A percentile compares a stretch with the other conserved stretches of the same genome.
phyloP scores from a whole-genome alignment of 2,797 vertebrate species.

The Nothura maculosa region DNA sequence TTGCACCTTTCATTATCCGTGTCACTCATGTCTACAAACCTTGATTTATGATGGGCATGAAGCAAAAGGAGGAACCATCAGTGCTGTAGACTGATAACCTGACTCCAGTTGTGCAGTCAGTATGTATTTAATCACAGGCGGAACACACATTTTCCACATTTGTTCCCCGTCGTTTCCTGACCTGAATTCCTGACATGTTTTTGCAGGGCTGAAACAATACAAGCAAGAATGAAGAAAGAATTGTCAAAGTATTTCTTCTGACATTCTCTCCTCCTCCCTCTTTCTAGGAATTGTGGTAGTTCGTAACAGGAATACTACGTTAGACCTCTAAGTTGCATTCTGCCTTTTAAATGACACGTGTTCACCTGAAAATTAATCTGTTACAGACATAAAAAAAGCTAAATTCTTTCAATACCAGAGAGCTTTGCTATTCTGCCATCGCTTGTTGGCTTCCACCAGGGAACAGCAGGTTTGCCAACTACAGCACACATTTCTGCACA shows the following conservation, averaged over 20 bases:
- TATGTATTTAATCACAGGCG: not conserved
- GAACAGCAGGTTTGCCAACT: not conserved
- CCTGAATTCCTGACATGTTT: not conserved
- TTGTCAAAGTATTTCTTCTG: not conserved
- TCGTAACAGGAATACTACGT: not conserved
- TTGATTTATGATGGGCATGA: not conserved
- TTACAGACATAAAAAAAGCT: not conserved
- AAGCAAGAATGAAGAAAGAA: not conserved
- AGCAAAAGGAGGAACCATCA: not conserved
- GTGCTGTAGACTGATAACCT: not conserved
- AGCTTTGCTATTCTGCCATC: fast-evolving
- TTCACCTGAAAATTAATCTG: not conserved
- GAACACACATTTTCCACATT: not conserved
- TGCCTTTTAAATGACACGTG: fast-evolving
- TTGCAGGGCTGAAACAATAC: not conserved
- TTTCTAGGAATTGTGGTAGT: not conserved
- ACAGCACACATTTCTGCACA: not conserved
- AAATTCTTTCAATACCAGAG: not conserved
- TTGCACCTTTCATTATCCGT: not conserved
- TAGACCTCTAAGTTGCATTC: not conserved
- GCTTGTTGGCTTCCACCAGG: not conserved
- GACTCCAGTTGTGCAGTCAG: not conserved
- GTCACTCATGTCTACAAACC: not conserved
- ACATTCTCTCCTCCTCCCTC: not conserved
- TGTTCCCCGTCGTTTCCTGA: not conserved